A percentile compares a stretch with the other conserved stretches of the same genome.
Conservation (phyloP, 2,888 invertebrate species). For the Xestia ashworthii region DNA sequence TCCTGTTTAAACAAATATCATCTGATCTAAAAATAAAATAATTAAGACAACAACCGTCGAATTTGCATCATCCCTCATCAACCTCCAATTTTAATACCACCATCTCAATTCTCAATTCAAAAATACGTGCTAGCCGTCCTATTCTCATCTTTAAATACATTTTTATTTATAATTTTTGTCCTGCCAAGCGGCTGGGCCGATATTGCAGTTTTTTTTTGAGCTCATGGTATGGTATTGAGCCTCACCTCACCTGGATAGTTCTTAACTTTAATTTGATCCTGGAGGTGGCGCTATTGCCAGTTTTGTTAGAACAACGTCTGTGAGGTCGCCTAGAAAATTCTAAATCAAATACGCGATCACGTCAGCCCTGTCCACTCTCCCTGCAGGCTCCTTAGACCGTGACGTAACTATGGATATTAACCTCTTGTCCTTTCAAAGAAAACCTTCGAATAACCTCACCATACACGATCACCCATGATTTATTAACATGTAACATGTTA, state of each 20-base stretch:
- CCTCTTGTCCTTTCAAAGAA: conserved; percentile 45
- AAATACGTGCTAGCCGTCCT: no score
- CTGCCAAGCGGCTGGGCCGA: background rate
- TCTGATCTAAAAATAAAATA: background rate
- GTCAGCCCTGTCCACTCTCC: conserved; percentile 50
- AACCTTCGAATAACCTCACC: conserved; percentile 24
- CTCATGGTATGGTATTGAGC: no score
- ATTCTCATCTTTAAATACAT: no score
- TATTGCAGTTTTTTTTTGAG: background rate
- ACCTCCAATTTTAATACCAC: background rate
- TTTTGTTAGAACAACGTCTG: background rate
- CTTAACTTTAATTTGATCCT: background rate
- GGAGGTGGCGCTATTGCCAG: background rate
- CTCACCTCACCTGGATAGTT: background rate
- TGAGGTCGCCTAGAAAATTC: background rate
- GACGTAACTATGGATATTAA: conserved; percentile 42
- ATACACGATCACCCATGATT: conserved; percentile 46
- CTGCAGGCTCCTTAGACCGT: conserved; percentile 48
- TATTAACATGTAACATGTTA: conserved; percentile 15
- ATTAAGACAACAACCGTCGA: no score
- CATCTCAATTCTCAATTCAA: no score
- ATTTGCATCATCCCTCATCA: background rate
- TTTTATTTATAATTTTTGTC: no score
- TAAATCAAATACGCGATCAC: background rate
- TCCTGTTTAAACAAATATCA: background rate